phyloP scores from a whole-genome alignment of 1,140 invertebrate genomes.

The Meloidogyne floridensis region DNA sequence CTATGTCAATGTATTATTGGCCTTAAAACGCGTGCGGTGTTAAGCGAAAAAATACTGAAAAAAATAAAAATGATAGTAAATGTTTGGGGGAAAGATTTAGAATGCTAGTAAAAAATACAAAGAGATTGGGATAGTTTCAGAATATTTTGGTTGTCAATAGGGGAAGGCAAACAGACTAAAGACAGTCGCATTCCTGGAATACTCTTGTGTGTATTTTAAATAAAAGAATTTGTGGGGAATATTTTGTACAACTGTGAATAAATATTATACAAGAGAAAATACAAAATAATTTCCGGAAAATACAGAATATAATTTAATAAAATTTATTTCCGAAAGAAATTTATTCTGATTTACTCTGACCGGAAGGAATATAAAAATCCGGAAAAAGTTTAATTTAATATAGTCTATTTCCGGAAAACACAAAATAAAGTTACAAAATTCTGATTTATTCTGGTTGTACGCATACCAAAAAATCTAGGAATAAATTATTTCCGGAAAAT shows the following conservation, averaged over 20 bases:
- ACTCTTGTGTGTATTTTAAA: background rate
- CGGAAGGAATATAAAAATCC: too few relatives aligned
- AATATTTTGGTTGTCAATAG: background rate
- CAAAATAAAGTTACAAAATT: too few relatives aligned
- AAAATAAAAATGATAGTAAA: background rate
- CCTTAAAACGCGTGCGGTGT: slow-evolving; percentile 3
- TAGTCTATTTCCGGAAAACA: too few relatives aligned
- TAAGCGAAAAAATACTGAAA: slow-evolving; percentile 3
- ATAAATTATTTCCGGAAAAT: too few relatives aligned
- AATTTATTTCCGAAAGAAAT: too few relatives aligned
- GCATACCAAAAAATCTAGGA: too few relatives aligned
- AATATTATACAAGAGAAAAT: background rate
- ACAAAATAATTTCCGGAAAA: background rate
- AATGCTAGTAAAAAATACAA: background rate
- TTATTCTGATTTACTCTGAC: too few relatives aligned
- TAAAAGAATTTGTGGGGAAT: background rate
- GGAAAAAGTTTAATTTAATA: too few relatives aligned
- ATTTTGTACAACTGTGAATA: slow-evolving; percentile 6
- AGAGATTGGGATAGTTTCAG: background rate
- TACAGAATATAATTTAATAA: background rate
- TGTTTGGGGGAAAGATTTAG: background rate
- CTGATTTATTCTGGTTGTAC: too few relatives aligned
- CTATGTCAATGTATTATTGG: slow-evolving; percentile 7
- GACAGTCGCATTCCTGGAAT: background rate
- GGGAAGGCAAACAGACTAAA: background rate